phyloP scores from a whole-genome alignment of 2,797 vertebrate species.

The Columba guinea region DNA sequence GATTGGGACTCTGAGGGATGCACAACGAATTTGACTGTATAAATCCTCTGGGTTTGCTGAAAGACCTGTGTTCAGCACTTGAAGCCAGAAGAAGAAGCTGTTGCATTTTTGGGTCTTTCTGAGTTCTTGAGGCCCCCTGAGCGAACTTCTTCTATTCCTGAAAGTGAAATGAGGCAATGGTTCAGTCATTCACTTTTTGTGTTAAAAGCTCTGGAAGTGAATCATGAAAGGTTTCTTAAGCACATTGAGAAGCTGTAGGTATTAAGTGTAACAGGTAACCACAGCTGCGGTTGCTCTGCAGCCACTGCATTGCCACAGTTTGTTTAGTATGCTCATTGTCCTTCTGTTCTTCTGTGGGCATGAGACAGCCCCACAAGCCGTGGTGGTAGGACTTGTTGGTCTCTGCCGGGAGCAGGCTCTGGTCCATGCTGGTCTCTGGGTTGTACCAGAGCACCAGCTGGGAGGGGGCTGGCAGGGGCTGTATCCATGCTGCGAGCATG shows the following conservation, averaged over 20 bases:
- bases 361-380: not conserved
- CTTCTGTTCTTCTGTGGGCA: not conserved
- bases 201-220: not conserved
- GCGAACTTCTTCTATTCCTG: not conserved
- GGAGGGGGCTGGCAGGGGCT: not conserved
- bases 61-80: not conserved
- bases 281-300: accelerated
- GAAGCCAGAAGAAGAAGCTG: not conserved
- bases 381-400: not conserved
- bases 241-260: not conserved
- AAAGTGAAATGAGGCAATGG: not conserved
- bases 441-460: not conserved
- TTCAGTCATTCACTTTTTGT: not conserved
- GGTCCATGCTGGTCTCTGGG: not conserved
- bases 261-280: not conserved
- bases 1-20: accelerated
- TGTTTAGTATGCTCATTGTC: not conserved
- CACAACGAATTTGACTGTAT: not conserved
- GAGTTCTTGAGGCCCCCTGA: not conserved
- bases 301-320: not conserved
- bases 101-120: not conserved
- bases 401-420: not conserved
- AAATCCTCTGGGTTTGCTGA: not conserved
- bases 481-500: not conserved
- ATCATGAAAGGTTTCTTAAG: not conserved